Conservation (phyloP, 2,888 invertebrate species). For the Orgyia antiqua region DNA sequence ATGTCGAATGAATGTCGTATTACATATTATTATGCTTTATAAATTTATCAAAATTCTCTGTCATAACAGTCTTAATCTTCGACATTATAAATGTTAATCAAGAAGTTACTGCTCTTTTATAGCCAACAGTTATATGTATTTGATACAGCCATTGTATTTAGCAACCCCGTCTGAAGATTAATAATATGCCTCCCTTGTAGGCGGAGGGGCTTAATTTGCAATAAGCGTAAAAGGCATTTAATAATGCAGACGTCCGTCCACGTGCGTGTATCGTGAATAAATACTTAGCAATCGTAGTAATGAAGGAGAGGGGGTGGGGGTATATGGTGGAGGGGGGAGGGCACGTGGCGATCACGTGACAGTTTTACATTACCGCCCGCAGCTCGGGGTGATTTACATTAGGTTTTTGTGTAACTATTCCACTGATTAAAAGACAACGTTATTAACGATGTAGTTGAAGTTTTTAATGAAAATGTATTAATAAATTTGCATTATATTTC, state of each 20-base stretch:
- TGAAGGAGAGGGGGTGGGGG: constrained; percentile 50
- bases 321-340: constrained; percentile 24
- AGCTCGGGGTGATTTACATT: constrained; percentile 52
- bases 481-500: no score
- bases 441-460: constrained; percentile 5
- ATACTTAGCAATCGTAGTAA: constrained; percentile 69
- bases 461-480: no score
- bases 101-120: no score
- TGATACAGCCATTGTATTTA: constrained; percentile 35
- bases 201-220: constrained; percentile 60
- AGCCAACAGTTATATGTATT: constrained; percentile 17
- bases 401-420: constrained; percentile 39
- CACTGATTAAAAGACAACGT: constrained; percentile 40
- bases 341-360: constrained; percentile 71
- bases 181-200: constrained; percentile 49
- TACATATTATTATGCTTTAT: no score
- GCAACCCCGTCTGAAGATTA: constrained; percentile 43
- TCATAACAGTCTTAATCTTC: no score
- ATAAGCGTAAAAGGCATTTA: constrained; percentile 78
- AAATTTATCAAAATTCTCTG: no score
- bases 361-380: constrained; percentile 53
- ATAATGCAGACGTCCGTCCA: constrained; percentile 73
- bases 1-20: no score
- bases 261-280: constrained; percentile 65
- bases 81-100: no score